These are phyloP conservation scores for Cheilosia soror DNA, from an alignment of 2,888 invertebrate species.

Conservation along the genomic window DNA sequence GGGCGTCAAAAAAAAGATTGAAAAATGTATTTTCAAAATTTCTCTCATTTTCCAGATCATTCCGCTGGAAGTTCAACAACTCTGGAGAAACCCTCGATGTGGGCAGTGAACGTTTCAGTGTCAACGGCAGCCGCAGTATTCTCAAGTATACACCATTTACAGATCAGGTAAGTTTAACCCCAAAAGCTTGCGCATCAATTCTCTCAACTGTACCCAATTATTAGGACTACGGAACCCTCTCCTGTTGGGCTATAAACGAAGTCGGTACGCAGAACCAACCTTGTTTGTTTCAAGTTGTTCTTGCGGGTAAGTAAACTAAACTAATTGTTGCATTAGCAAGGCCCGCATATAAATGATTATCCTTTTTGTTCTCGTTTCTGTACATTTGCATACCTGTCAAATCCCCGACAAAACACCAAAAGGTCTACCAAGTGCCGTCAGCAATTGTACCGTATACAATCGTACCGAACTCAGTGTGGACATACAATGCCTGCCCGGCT, in stretches of 20 bases:
- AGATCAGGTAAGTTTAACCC: conserved; percentile 83
- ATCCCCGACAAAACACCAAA: conserved; percentile 76
- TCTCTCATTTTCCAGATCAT: conserved; percentile 85
- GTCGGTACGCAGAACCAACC: conserved; percentile 93
- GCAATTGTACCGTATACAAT: conserved; percentile 93
- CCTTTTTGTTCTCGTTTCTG: conserved; percentile 28
- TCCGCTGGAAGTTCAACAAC: conserved; percentile 98
- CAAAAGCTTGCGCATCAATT: conserved; percentile 30
- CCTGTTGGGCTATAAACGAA: conserved; percentile 93
- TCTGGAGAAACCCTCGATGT: conserved; percentile 95
- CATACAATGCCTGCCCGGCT: conserved; percentile 92
- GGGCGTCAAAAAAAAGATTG: too few species aligned
- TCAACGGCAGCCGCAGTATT: conserved; percentile 90
- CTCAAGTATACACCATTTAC: conserved; percentile 88
- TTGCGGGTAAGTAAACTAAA: conserved; percentile 88
- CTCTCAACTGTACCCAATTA: background rate
- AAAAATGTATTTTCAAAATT: background rate
- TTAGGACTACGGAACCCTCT: conserved; percentile 93
- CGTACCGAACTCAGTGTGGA: conserved; percentile 93
- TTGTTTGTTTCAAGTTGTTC: conserved; percentile 94
- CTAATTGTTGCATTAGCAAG: conserved; percentile 50
- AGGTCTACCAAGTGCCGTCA: conserved; percentile 94
- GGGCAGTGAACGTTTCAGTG: conserved; percentile 90
- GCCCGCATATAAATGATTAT: conserved; percentile 53
- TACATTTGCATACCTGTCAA: conserved; percentile 51